These are phyloP conservation scores for Chloroceryle aenea DNA, from an alignment of 2,113 vertebrate genomes.

Conservation along the genomic window DNA sequence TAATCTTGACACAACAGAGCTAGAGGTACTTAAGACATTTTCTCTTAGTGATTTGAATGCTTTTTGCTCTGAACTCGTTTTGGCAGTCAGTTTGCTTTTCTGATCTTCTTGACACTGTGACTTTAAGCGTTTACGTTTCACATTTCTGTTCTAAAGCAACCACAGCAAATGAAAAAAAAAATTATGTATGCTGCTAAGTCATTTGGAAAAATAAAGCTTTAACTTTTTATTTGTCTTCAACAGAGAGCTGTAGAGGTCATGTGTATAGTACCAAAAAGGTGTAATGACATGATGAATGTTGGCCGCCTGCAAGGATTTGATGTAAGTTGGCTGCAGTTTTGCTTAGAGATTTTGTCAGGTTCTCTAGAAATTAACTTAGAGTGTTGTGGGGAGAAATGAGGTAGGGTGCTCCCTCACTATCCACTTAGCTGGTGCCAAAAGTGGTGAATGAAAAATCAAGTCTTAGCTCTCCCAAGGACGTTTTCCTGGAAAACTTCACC, in stretches of 20 bases:
- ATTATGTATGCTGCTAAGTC: neutral
- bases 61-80: neutral
- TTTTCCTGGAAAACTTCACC: neutral
- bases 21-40: slow-evolving; percentile 85
- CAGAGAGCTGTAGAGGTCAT: slow-evolving; percentile 98
- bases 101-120: neutral
- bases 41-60: neutral
- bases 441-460: neutral
- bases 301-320: slow-evolving; percentile 98
- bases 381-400: neutral
- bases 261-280: slow-evolving; percentile 96
- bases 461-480: neutral
- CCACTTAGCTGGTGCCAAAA: neutral
- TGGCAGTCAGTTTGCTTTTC: neutral
- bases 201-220: neutral
- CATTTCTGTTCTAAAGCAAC: neutral
- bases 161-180: neutral
- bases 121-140: neutral
- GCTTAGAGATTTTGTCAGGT: neutral
- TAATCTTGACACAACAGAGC: slow-evolving; percentile 88
- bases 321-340: slow-evolving; percentile 77
- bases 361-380: neutral
- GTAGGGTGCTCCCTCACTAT: neutral
- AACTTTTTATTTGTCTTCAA: slow-evolving; percentile 31
- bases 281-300: slow-evolving; percentile 99